Evolutionary conservation across 2,113 vertebrate genomes (phyloP), one percentile per base, ranked within the genome.

Genomic region (Mormyrus lacerda): DNA sequence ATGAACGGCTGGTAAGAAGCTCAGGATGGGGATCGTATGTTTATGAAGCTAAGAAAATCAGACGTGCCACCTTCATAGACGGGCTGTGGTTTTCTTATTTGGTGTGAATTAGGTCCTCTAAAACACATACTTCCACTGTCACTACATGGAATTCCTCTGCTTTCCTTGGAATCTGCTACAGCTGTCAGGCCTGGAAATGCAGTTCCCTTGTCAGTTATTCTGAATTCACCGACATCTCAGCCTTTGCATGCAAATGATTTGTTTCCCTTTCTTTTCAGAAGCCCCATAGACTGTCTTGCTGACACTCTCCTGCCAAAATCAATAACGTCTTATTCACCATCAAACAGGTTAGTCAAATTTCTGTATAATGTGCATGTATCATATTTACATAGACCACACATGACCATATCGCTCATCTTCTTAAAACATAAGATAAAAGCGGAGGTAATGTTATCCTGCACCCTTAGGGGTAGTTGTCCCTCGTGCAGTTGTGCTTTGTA

Each of bases 321-420:
- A 55, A 96, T 96, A 91, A 95, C 95, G 91, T 96, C 96, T 45
- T 96, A 96, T 11, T 97, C 96, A 3, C 96, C 96, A 91, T 95
- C 96, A 89, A 95, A 96, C 91, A 91, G 93, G 96, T 97, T 87
- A 87, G 50, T 53, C 31, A 42, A 6, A 53, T 89, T 92, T 96
- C 93, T n/a, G 15, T 19, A 45, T 83, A 27, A 47, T 55, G 15
- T 55, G 27, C 6, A 51, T 55, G 19, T 31, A 19, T 53, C 21
- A 87, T 39, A 84, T 84, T 47, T 42, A 15, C n/a, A 79, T 79
- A 39, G 39, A 39, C 35, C 35, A 19, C 73, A 79, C 5, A 42
- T 42, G 35, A 31, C 2, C 69, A 31, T 73, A 45, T 83, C 42
- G 17, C 21, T 21, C 10, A 44, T 44, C 19, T 42, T 21, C 76